phyloP scores from a whole-genome alignment of 2,797 vertebrate species.

The Mus minutoides region DNA sequence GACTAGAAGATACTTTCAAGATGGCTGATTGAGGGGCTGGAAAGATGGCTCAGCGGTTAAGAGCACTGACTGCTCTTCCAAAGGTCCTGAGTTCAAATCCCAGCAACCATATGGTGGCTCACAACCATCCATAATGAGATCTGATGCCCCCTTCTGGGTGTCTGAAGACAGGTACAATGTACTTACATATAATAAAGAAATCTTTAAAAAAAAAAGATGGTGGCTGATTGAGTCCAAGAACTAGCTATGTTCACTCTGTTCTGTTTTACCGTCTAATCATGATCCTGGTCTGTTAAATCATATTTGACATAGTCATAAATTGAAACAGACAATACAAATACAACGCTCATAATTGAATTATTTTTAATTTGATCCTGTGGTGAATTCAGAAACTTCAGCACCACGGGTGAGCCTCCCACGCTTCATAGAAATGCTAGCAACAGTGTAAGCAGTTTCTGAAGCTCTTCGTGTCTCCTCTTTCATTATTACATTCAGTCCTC shows the following conservation, averaged over 20 bases:
- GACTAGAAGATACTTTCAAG: background rate
- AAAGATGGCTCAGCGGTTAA: too few relatives aligned
- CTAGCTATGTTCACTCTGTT: background rate
- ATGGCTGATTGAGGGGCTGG: too few relatives aligned
- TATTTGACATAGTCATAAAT: background rate
- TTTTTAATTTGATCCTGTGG: background rate
- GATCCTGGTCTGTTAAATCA: background rate
- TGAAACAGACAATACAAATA: background rate
- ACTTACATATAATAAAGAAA: too few relatives aligned
- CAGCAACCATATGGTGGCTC: too few relatives aligned
- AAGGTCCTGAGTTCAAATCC: too few relatives aligned
- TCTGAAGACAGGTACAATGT: too few relatives aligned
- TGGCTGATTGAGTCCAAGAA: background rate
- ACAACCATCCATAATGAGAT: too few relatives aligned
- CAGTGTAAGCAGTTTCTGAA: background rate
- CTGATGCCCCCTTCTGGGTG: too few relatives aligned
- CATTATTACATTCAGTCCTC: too few relatives aligned
- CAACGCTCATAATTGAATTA: background rate
- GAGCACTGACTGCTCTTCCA: too few relatives aligned
- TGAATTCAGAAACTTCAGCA: background rate
- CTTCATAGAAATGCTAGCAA: background rate
- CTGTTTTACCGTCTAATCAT: background rate
- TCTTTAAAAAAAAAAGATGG: too few relatives aligned
- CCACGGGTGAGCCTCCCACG: background rate
- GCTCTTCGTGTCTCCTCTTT: too few relatives aligned